A percentile compares a stretch with the other conserved stretches of the same genome.
Conservation (phyloP, 2,797 vertebrate genomes). For the Melanotaenia maccullochi region DNA sequence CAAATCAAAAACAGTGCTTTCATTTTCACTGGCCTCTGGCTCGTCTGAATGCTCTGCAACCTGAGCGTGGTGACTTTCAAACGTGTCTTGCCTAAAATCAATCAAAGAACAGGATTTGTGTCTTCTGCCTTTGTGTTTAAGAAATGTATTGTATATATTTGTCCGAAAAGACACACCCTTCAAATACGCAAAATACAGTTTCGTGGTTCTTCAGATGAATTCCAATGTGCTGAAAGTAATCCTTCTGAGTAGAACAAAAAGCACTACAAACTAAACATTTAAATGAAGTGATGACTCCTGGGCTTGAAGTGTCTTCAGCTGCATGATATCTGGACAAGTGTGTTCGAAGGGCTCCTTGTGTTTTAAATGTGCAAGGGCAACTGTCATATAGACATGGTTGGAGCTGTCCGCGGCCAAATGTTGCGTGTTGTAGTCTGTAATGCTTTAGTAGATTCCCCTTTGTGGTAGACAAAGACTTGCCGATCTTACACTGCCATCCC, state of each 20-base stretch:
- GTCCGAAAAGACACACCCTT: constrained; percentile 46
- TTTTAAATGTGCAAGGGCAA: constrained; percentile 61
- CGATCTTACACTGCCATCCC: constrained; percentile 54
- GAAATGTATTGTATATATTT: constrained; percentile 61
- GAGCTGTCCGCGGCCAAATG: constrained; percentile 29
- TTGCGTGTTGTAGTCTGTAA: constrained; percentile 44
- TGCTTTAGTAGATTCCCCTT: constrained; percentile 45
- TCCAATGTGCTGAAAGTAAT: constrained; percentile 58
- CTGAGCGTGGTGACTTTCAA: constrained; percentile 25
- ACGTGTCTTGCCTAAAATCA: constrained; percentile 44
- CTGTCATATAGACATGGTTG: constrained; percentile 31
- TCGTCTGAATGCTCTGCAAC: constrained; percentile 29
- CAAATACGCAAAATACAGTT: constrained; percentile 59
- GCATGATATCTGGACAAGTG: constrained; percentile 53
- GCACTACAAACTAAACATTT: constrained; percentile 47
- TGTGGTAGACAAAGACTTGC: constrained; percentile 33
- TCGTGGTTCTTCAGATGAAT: constrained; percentile 51
- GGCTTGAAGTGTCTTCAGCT: constrained; percentile 30
- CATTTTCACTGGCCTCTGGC: constrained; percentile 30
- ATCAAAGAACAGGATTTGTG: constrained; percentile 40
- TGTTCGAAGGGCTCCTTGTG: constrained; percentile 37
- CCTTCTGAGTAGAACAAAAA: constrained; percentile 40
- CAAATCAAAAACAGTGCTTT: constrained; percentile 43
- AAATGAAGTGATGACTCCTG: constrained; percentile 21
- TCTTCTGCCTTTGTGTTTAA: constrained; percentile 59